Conservation (phyloP, 2,888 invertebrate genomes). For the Hypolimnas misippus region DNA sequence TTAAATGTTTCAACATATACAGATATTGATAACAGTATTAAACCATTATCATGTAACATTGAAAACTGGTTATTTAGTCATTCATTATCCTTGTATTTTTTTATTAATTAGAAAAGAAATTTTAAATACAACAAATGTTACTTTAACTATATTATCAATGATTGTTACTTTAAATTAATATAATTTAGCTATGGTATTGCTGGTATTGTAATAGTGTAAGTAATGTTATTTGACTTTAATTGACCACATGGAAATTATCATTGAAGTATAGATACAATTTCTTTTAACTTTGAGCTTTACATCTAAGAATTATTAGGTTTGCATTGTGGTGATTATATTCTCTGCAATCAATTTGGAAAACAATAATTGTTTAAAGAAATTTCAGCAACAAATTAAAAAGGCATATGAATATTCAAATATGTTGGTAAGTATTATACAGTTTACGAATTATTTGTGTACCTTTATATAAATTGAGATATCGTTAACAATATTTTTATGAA, state of each 20-base stretch:
- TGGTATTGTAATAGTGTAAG: not conserved
- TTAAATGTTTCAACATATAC: constrained; percentile 74
- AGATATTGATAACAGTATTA: constrained; percentile 48
- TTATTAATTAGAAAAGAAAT: not conserved
- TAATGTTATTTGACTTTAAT: not conserved
- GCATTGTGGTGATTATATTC: no score
- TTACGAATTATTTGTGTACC: no score
- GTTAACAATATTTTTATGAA: no score
- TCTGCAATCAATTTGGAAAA: no score
- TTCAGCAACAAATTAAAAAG: no score
- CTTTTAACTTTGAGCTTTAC: not conserved
- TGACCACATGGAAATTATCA: not conserved
- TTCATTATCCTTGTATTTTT: not conserved
- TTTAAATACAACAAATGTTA: not conserved
- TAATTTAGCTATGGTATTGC: not conserved
- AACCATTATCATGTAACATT: constrained; percentile 14
- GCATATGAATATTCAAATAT: no score
- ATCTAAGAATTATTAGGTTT: no score
- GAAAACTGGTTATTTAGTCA: not conserved
- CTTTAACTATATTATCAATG: not conserved
- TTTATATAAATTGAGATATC: no score
- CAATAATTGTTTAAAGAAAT: no score
- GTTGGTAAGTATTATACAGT: no score
- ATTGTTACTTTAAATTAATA: not conserved
- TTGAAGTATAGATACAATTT: not conserved